Evolutionary conservation across 2,113 vertebrate species (phyloP).

Genomic region (Porphyrio hochstetteri): DNA sequence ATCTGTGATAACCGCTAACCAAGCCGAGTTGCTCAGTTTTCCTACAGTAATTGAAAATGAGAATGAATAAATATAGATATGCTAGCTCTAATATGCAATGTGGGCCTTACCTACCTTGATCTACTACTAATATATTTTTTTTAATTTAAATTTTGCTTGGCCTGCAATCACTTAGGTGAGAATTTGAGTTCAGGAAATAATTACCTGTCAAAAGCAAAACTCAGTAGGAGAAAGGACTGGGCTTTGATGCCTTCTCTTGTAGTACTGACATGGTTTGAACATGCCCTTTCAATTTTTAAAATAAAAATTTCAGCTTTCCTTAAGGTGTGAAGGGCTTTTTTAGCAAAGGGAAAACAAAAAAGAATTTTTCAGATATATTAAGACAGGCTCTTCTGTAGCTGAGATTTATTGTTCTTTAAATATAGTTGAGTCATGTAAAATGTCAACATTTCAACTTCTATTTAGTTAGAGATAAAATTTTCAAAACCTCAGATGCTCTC

Average conservation of each 20-base stretch:
- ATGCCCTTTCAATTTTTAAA: not conserved
- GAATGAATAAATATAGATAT: not conserved
- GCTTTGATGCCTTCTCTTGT: not conserved
- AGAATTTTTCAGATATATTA: not conserved
- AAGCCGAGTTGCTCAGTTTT: not conserved
- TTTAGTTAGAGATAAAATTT: conserved; percentile 13
- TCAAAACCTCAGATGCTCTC: not conserved
- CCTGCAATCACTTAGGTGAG: not conserved
- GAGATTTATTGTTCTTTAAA: conserved; percentile 8
- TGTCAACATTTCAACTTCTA: conserved; percentile 26
- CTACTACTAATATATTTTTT: not conserved
- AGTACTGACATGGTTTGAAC: not conserved
- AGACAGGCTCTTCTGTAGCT: not conserved
- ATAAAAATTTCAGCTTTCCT: conserved; percentile 6
- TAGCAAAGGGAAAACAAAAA: not conserved
- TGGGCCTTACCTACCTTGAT: not conserved
- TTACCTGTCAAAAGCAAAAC: not conserved
- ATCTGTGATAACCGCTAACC: not conserved
- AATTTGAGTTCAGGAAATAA: not conserved
- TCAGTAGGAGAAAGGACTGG: not conserved
- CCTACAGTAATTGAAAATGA: not conserved
- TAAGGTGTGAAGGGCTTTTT: not conserved
- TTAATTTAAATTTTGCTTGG: not conserved
- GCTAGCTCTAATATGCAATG: not conserved
- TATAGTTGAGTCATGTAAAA: conserved; percentile 12